Evolutionary conservation across 2,113 vertebrate species (phyloP), one percentile per base, ranked within the genome.

Genomic region (Proterorhinus semilunaris): DNA sequence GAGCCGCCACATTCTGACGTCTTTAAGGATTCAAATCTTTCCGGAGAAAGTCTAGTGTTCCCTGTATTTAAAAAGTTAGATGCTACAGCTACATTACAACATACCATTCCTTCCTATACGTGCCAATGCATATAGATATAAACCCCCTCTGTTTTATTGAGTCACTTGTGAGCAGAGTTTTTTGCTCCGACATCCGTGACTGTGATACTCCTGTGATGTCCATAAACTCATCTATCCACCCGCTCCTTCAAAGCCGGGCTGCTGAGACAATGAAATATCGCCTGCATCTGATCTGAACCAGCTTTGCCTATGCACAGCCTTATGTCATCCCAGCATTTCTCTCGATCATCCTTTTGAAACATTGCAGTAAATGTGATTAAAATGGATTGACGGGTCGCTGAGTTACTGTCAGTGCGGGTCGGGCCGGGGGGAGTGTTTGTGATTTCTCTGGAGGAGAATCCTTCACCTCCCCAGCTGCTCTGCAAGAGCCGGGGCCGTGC

Each of bases 401-500:
- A 48, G 65, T 89, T 87, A 82, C 47, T 85, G 80, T 79, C 83
- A 71, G 59, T 51, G 27, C 27, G 46, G 71, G 71, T 84, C 68
- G 76, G 88, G 83, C 10, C 82, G 77, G 87, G 87, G 58, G 82
- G 46, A 68, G 80, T 59, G 82, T 75, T 78, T 86, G 72, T 83
- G 76, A 62, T 79, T 89, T 89, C 86, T 90, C 84, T 48, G 65
- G 80, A 88, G 88, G 85, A 81, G 72, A 86, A 84, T 69, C 74
- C 82, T 74, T 72, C 80, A 68, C 57, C 17, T 84, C 66, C 58
- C 68, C 43, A 66, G 83, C 75, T 71, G 78, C 50, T 69, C 80
- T 55, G 85, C 75, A 50, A 70, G 83, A 77, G 71, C 46, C 54
- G 82, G 80, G 83, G 83, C 65, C 62, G 48, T 2, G 74, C 66